These are phyloP conservation scores for Orchesella cincta DNA, from an alignment of 1,140 invertebrate species.

Conservation along the genomic window DNA sequence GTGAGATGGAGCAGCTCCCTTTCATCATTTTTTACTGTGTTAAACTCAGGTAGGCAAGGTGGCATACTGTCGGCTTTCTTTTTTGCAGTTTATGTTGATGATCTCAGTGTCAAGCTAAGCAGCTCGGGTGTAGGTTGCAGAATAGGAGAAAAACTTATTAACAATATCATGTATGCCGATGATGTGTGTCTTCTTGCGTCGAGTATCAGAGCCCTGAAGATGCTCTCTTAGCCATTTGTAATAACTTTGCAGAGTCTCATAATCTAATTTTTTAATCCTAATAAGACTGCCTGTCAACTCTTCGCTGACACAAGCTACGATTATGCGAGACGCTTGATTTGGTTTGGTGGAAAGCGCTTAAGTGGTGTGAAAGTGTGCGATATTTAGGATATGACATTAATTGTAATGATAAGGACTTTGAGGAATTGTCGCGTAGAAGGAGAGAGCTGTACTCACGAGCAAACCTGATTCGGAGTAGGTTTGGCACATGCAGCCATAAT, in stretches of 20 bases:
- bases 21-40: neutral
- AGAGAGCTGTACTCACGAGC: neutral
- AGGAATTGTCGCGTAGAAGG: neutral
- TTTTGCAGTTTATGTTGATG: constrained; percentile 13
- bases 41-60: neutral
- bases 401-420: neutral
- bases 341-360: neutral
- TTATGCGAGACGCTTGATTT: neutral
- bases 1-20: neutral
- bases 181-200: neutral
- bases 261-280: neutral
- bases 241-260: neutral
- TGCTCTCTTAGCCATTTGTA: neutral
- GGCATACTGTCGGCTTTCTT: neutral
- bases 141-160: neutral
- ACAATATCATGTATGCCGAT: neutral
- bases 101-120: neutral
- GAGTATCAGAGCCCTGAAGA: neutral
- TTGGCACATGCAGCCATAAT: neutral
- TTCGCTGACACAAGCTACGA: neutral
- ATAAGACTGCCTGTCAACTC: neutral
- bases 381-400: neutral
- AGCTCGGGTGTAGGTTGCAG: neutral
- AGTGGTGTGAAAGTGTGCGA: neutral
- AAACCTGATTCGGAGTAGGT: neutral